A percentile compares a stretch with the other conserved stretches of the same genome.
phyloP scores from a whole-genome alignment of 2,888 invertebrate genomes.

The Fragum whitleyi region DNA sequence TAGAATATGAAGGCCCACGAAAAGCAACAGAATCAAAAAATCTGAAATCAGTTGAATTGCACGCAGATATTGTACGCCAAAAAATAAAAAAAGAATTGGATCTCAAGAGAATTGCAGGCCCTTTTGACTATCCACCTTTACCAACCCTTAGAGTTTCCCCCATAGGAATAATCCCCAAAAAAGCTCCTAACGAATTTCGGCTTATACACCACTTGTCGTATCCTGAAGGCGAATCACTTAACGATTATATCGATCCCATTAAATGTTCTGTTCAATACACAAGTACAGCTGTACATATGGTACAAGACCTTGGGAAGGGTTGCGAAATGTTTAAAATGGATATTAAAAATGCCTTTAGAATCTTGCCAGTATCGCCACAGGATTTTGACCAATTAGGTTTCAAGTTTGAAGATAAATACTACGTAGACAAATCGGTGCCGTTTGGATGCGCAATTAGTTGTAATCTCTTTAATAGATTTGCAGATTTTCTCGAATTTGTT shows the following conservation, averaged over 20 bases:
- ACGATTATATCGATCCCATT: constrained; percentile 45
- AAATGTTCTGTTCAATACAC: constrained; percentile 21
- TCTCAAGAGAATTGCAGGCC: constrained; percentile 37
- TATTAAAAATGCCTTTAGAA: constrained; percentile 36
- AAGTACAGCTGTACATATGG: constrained; percentile 17
- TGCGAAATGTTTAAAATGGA: too few species aligned
- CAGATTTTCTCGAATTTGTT: constrained; percentile 27
- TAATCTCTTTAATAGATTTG: constrained; percentile 30
- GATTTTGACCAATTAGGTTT: constrained; percentile 48
- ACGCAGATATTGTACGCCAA: constrained; percentile 5
- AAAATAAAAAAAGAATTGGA: constrained; percentile 44
- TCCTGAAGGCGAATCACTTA: constrained; percentile 32
- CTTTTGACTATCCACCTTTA: constrained; percentile 10
- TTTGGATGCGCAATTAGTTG: constrained; percentile 46
- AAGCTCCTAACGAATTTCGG: constrained; percentile 11
- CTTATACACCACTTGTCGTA: constrained; percentile 53
- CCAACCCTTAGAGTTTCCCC: constrained; percentile 6
- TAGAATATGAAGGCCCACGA: constrained; percentile 18
- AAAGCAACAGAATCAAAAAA: constrained; percentile 19
- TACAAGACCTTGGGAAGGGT: constrained; percentile 13
- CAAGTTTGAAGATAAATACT: constrained; percentile 39
- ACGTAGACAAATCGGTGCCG: constrained; percentile 46
- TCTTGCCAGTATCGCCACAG: constrained; percentile 25
- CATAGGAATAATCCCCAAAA: constrained; percentile 39
- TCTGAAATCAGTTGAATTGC: constrained; percentile 36